These are phyloP conservation scores for Pseudonaja textilis DNA, from an alignment of 2,113 vertebrate genomes.

Conservation along the genomic window DNA sequence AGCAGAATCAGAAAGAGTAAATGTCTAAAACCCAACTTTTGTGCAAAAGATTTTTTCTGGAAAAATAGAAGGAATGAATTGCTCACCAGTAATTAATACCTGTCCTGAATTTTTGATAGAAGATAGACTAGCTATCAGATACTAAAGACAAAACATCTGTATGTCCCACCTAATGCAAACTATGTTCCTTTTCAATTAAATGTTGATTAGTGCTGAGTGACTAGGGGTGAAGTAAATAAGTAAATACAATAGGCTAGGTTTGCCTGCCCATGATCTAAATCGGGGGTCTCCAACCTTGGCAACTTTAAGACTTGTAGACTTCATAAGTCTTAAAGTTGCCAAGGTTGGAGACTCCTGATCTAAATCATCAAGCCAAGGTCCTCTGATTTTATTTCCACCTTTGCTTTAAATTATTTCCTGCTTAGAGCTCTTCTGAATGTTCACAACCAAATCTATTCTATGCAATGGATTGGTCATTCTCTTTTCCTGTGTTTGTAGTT, in stretches of 20 bases:
- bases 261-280: not conserved
- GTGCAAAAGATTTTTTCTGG: not conserved
- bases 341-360: not conserved
- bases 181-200: not conserved
- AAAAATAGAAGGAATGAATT: not conserved
- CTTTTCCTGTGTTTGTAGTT: not conserved
- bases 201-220: not conserved
- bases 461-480: not conserved
- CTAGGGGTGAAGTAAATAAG: not conserved
- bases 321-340: too few relatives aligned
- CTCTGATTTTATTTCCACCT: not conserved
- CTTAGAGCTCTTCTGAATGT: not conserved
- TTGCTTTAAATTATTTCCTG: not conserved
- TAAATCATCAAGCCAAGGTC: not conserved
- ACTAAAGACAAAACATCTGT: not conserved
- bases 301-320: too few relatives aligned
- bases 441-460: not conserved
- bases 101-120: not conserved
- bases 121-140: not conserved
- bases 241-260: not conserved
- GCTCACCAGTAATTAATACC: not conserved
- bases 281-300: too few relatives aligned
- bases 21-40: not conserved
- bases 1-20: not conserved
- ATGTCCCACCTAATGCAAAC: not conserved